A percentile compares a stretch with the other conserved stretches of the same genome.
Conservation (phyloP, 2,113 vertebrate genomes). For the Herpetotheres cachinnans region DNA sequence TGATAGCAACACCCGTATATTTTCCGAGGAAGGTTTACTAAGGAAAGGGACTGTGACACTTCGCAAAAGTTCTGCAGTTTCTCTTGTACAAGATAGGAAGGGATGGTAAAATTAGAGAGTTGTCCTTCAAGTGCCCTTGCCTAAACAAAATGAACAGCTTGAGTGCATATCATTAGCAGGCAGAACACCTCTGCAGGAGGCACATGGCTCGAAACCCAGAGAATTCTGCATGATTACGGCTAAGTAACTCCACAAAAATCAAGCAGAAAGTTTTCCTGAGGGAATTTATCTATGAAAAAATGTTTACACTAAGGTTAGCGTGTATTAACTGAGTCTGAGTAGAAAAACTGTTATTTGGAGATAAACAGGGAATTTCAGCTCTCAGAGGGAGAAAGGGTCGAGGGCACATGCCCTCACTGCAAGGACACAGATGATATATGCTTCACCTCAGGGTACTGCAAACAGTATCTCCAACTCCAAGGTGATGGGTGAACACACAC, state of each 20-base stretch:
- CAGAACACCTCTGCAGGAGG: constrained; percentile 49
- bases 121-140: constrained; percentile 46
- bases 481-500: not conserved
- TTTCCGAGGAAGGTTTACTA: not conserved
- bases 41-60: not conserved
- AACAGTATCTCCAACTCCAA: not conserved
- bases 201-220: not conserved
- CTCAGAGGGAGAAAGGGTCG: not conserved
- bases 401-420: not conserved
- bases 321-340: not conserved
- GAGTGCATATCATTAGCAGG: constrained; percentile 11
- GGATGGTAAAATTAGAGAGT: not conserved
- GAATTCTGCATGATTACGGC: not conserved
- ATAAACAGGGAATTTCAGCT: constrained; percentile 30
- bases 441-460: not conserved
- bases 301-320: constrained; percentile 39
- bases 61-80: not conserved
- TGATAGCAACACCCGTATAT: accelerated
- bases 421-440: not conserved
- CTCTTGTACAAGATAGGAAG: not conserved
- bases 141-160: not conserved
- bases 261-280: constrained; percentile 40
- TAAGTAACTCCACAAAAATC: not conserved
- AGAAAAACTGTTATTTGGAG: constrained; percentile 17
- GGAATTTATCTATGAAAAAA: constrained; percentile 14